These are phyloP conservation scores for Trissoscelio sp. DNA, from an alignment of 2,888 invertebrate genomes.

Conservation along the genomic window DNA sequence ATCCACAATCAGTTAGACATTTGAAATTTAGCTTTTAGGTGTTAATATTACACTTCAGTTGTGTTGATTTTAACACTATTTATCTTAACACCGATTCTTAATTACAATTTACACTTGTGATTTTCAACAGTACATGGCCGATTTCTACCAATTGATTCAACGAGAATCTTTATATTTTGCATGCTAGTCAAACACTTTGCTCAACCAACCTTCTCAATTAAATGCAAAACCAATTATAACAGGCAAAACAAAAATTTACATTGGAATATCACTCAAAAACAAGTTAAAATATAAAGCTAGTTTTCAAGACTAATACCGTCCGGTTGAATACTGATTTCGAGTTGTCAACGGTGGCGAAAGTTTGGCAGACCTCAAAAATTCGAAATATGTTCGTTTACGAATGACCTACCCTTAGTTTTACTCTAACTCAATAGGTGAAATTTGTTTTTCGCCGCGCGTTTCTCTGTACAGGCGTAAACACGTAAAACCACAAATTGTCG, in stretches of 20 bases:
- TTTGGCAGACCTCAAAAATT: constrained; percentile 17
- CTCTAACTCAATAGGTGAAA: constrained; percentile 7
- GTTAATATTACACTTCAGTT: no score
- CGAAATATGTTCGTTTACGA: constrained; percentile 10
- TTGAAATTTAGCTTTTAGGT: no score
- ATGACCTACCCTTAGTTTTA: constrained; percentile 4
- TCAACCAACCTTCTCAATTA: constrained; percentile 33
- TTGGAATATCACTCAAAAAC: not conserved
- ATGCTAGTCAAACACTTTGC: constrained; percentile 53
- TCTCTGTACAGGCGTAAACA: not conserved
- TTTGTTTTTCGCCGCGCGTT: constrained; percentile 11
- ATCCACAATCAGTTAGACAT: no score
- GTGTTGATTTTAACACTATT: no score
- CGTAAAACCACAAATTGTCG: constrained; percentile 17
- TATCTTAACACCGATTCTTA: no score
- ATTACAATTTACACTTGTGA: no score
- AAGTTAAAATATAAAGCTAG: constrained; percentile 10
- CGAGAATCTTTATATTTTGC: constrained; percentile 42
- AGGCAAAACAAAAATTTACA: constrained; percentile 1
- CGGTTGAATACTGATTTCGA: not conserved
- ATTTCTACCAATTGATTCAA: constrained; percentile 28
- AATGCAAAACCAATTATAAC: constrained; percentile 15
- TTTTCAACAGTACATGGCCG: no score
- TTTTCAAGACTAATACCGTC: not conserved
- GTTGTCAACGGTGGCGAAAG: not conserved